Percentiles rank a stretch among this genome's conserved stretches.
These are phyloP conservation scores for Scopus umbretta DNA, from an alignment of 2,113 vertebrate species.

Conservation along the genomic window DNA sequence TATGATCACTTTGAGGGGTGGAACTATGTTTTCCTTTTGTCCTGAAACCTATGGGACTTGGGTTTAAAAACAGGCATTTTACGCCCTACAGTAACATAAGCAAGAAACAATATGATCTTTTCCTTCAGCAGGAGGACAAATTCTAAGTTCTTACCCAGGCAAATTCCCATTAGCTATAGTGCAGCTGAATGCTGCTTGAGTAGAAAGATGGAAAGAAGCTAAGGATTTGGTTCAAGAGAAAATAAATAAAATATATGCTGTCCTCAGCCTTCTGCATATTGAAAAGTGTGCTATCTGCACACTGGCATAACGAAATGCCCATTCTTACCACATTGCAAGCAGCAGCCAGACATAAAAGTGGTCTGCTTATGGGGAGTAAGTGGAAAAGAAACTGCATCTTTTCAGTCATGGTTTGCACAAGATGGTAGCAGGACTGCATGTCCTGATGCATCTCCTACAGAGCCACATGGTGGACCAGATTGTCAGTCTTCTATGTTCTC, in stretches of 20 bases:
- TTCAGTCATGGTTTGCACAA: not conserved
- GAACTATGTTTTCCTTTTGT: slow-evolving; percentile 21
- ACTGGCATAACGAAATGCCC: not conserved
- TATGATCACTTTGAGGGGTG: not conserved
- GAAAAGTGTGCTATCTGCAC: not conserved
- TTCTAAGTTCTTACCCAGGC: not conserved
- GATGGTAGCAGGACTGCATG: not conserved
- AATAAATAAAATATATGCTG: not conserved
- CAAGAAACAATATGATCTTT: not conserved
- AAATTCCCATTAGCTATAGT: not conserved
- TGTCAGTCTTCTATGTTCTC: not conserved
- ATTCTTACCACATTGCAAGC: not conserved
- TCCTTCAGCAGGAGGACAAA: not conserved
- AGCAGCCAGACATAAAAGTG: not conserved
- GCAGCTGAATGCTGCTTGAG: not conserved
- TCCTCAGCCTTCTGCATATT: not conserved
- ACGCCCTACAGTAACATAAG: not conserved
- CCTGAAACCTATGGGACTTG: not conserved
- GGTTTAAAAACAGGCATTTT: not conserved
- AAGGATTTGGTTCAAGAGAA: not conserved
- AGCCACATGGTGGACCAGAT: not conserved
- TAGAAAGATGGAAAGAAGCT: not conserved
- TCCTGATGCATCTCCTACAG: not conserved
- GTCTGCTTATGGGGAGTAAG: not conserved
- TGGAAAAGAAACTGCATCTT: not conserved